Percentiles rank a stretch among this genome's conserved stretches.
These are phyloP conservation scores for Bufo bufo DNA, from an alignment of 2,113 vertebrate genomes.

Conservation along the genomic window DNA sequence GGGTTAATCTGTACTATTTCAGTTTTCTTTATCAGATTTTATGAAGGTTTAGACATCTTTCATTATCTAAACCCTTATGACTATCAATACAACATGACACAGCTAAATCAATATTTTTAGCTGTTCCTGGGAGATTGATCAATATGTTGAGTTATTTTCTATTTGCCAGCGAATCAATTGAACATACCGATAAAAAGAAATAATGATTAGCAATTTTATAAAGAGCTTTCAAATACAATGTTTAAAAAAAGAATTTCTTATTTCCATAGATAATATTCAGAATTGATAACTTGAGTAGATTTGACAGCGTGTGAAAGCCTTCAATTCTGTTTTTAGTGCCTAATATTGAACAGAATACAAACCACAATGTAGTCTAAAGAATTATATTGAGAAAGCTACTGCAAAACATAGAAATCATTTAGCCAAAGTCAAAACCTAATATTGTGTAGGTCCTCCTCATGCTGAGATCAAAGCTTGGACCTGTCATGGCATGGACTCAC, in stretches of 20 bases:
- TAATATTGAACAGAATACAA: neutral
- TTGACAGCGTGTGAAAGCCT: neutral
- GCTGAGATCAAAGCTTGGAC: no score
- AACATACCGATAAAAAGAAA: conserved; percentile 38
- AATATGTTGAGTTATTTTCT: conserved; percentile 50
- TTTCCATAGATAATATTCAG: conserved; percentile 14
- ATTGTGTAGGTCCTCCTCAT: no score
- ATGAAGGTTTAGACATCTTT: conserved; percentile 36
- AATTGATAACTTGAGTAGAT: conserved; percentile 2
- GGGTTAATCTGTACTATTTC: conserved; percentile 21
- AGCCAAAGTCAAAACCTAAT: no score
- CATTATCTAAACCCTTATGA: conserved; percentile 30
- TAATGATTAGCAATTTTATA: conserved; percentile 49
- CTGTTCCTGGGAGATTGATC: conserved; percentile 19
- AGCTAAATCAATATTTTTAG: conserved; percentile 40
- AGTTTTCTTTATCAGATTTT: conserved; percentile 26
- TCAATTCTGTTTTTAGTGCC: neutral
- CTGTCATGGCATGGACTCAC: no score
- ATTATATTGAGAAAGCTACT: neutral
- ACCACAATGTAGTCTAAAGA: neutral
- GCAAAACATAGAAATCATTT: neutral
- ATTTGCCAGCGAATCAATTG: conserved; percentile 31
- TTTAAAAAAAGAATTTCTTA: conserved; percentile 41
- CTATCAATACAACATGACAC: conserved; percentile 4
- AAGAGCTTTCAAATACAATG: conserved; percentile 29